Evolutionary conservation across 1,140 invertebrate genomes (phyloP), one percentile per base, ranked within the genome.

Genomic region (Calephelis virginiensis): DNA sequence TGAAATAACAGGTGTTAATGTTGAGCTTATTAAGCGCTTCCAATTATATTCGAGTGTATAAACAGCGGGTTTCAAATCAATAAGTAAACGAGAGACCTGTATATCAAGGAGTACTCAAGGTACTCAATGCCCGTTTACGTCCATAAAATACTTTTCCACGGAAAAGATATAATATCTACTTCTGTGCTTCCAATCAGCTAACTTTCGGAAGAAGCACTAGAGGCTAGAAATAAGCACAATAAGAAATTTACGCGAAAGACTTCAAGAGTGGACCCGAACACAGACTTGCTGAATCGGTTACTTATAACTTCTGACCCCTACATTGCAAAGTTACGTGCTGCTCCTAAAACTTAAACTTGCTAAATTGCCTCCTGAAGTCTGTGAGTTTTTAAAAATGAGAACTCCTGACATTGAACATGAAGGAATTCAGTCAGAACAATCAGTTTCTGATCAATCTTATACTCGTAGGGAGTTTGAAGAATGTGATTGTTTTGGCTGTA

Each of bases 1-100:
- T 13, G 62, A 50, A 49, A 68, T 68, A 40, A 68, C 67, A 6
- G 67, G 62, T 9, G 62, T 68, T 11, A 68, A 68, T 68, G 17
- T 68, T 49, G 46, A 68, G n/a, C 13, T 64, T 47, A 68, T 68
- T 8, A 64, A 64, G 17, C 43, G 62, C 28, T 68, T 68, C 10
- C 62, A 64, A 45, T 64, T 14, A 48, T 68, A n/a, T 68, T 68
- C 64, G 67, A 64, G 40, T 14, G 5, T 38, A 38, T 68, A 47
- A 49, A 60, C 12, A 48, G 50, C 40, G 46, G 46, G 46, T 47
- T 47, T 47, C 46, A 6, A 47, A 47, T 47, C 46, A 11, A 47
- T 47, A 47, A 47, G 46, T 12, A 47, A 47, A 47, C 46, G 46
- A 47, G 46, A 47, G 9, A 47, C 46, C 4, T 47, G 9, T 47